Percentiles rank a stretch among this genome's conserved stretches.
Conservation (phyloP, 2,888 invertebrate species). For the Dendrolimus houi region DNA sequence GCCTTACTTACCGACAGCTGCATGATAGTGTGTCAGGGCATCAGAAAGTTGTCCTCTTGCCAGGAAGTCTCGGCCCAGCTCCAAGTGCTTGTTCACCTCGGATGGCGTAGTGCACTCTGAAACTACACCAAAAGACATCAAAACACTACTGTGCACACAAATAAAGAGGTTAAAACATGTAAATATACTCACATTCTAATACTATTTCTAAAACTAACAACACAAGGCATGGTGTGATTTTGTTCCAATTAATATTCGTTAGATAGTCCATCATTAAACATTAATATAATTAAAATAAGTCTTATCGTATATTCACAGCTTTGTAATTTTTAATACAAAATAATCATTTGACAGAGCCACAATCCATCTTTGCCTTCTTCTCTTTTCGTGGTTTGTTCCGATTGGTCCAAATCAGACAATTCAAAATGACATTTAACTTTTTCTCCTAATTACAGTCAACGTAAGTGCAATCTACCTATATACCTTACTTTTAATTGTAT, state of each 20-base stretch:
- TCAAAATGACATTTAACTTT: neutral
- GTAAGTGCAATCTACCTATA: neutral
- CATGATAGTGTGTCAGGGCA: slow-evolving; percentile 97
- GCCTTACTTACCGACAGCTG: slow-evolving; percentile 89
- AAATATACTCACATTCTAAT: slow-evolving; percentile 76
- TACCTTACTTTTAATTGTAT: no score
- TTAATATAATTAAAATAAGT: slow-evolving; percentile 39
- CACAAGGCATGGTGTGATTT: slow-evolving; percentile 80
- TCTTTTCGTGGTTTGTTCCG: slow-evolving; percentile 72
- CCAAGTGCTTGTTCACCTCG: slow-evolving; percentile 95
- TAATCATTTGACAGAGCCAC: slow-evolving; percentile 61
- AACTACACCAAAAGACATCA: slow-evolving; percentile 64
- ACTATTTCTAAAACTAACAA: slow-evolving; percentile 81
- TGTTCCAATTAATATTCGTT: slow-evolving; percentile 77
- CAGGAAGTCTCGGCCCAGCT: slow-evolving; percentile 93
- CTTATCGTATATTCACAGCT: slow-evolving; percentile 36
- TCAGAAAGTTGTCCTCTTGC: slow-evolving; percentile 95
- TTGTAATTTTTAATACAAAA: slow-evolving; percentile 50
- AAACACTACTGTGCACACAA: slow-evolving; percentile 25
- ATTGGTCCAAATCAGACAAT: slow-evolving; percentile 74
- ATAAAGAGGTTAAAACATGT: slow-evolving; percentile 28
- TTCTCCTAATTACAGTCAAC: neutral
- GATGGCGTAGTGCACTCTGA: slow-evolving; percentile 81
- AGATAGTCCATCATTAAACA: slow-evolving; percentile 68
- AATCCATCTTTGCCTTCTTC: slow-evolving; percentile 66